phyloP scores from a whole-genome alignment of 2,888 invertebrate species.

The Vandiemenella viatica region DNA sequence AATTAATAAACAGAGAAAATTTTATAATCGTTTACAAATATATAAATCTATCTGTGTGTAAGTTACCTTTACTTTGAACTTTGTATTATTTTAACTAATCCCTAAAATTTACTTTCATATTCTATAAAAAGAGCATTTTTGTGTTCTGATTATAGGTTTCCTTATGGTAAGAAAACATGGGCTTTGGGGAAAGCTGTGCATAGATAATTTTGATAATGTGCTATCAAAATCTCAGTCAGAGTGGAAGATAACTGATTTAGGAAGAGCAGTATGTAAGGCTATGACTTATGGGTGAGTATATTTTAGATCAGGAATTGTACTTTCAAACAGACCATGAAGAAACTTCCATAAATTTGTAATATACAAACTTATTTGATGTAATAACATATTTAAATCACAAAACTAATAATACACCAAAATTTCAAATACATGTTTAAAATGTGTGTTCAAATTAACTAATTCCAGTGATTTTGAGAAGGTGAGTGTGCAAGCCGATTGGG shows the following conservation, averaged over 20 bases:
- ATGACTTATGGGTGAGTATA: constrained; percentile 55
- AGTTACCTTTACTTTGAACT: too few relatives aligned
- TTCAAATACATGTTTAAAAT: too few relatives aligned
- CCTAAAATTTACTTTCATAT: too few relatives aligned
- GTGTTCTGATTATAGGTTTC: constrained; percentile 36
- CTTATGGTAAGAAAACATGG: constrained; percentile 60
- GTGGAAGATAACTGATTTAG: constrained; percentile 52
- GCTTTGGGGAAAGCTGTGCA: constrained; percentile 61
- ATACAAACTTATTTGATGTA: too few relatives aligned
- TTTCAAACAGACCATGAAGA: not conserved
- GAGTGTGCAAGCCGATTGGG: constrained; percentile 24
- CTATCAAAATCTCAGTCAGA: constrained; percentile 40
- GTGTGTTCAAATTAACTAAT: too few relatives aligned
- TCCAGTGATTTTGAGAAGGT: constrained; percentile 30
- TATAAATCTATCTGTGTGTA: too few relatives aligned
- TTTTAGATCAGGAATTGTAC: not conserved
- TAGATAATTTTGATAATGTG: constrained; percentile 47
- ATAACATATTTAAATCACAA: too few relatives aligned
- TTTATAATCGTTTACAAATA: too few relatives aligned
- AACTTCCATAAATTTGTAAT: not conserved
- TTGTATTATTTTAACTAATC: too few relatives aligned
- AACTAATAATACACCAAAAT: too few relatives aligned
- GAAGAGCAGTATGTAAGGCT: constrained; percentile 57
- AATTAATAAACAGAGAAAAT: too few relatives aligned
- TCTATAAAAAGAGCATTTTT: too few relatives aligned